Conservation (phyloP, 1,140 invertebrate species). For the Drosophila arizonae region DNA sequence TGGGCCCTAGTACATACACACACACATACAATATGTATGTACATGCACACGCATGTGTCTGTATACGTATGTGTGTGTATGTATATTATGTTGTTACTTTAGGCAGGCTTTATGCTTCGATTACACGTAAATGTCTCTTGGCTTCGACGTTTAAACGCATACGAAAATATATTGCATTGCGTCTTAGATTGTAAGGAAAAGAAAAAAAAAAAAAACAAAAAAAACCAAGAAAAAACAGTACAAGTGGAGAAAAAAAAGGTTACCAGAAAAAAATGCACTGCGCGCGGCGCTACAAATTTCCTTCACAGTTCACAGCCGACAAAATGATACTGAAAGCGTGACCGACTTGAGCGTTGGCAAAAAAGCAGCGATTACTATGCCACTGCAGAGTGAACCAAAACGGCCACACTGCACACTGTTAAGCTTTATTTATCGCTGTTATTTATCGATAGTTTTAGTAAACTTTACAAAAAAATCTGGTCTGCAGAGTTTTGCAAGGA, state of each 20-base stretch:
- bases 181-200: conserved; percentile 26
- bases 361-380: conserved; percentile 12
- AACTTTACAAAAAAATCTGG: background rate
- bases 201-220: conserved; percentile 29
- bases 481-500: background rate
- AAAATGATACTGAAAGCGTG: conserved; percentile 51
- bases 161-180: conserved; percentile 41
- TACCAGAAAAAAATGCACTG: conserved; percentile 79
- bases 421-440: conserved; percentile 1
- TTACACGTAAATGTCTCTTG: conserved; percentile 50
- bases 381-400: background rate
- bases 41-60: conserved; percentile 44
- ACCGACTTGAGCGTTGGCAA: conserved; percentile 20
- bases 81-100: conserved; percentile 63
- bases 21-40: conserved; percentile 42
- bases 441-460: conserved; percentile 3
- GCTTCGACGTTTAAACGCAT: conserved; percentile 18
- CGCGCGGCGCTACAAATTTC: conserved; percentile 68
- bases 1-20: conserved; percentile 38
- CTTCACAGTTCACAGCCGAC: conserved; percentile 64
- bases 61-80: conserved; percentile 66
- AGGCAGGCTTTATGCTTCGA: conserved; percentile 24
- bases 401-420: conserved; percentile 14
- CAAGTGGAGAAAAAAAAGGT: conserved; percentile 60
- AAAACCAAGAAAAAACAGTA: conserved; percentile 39